phyloP scores from a whole-genome alignment of 2,888 invertebrate species.

The Junonia oenone region DNA sequence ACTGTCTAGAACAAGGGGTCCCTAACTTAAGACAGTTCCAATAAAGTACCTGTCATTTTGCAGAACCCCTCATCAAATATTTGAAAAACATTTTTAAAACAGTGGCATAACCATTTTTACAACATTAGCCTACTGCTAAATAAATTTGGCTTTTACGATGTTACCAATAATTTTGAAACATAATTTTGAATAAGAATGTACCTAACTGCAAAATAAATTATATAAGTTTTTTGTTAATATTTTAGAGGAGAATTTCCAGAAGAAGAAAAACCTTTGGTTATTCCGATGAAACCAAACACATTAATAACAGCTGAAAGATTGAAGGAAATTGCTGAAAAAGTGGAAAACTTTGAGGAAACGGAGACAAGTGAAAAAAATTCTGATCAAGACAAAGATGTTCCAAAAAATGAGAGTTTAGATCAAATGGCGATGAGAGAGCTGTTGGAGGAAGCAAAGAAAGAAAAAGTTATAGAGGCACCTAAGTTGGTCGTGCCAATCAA shows the following conservation, averaged over 20 bases:
- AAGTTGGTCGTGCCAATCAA: slow-evolving; percentile 78
- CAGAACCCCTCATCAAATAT: too few species aligned
- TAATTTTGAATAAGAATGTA: too few species aligned
- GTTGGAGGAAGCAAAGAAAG: slow-evolving; percentile 77
- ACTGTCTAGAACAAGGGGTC: too few species aligned
- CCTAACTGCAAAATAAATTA: too few species aligned
- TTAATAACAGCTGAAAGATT: slow-evolving; percentile 73
- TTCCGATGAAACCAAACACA: slow-evolving; percentile 81
- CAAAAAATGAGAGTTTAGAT: slow-evolving; percentile 70
- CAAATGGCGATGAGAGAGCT: slow-evolving; percentile 87
- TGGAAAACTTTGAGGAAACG: slow-evolving; percentile 72
- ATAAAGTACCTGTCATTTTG: too few species aligned
- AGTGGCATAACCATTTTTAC: too few species aligned
- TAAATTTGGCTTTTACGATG: too few species aligned
- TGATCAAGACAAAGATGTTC: slow-evolving; percentile 25
- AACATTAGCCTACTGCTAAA: too few species aligned
- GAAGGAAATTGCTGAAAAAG: slow-evolving; percentile 69
- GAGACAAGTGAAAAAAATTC: slow-evolving; percentile 44
- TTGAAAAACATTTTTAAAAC: too few species aligned
- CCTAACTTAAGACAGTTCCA: too few species aligned
- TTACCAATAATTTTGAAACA: too few species aligned
- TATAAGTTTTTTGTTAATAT: slow-evolving; percentile 25
- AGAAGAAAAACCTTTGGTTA: slow-evolving; percentile 80
- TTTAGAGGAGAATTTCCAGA: slow-evolving; percentile 75
- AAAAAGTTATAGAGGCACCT: slow-evolving; percentile 50